Evolutionary conservation across 2,888 invertebrate species (phyloP).

Genomic region (Agelastica alni): DNA sequence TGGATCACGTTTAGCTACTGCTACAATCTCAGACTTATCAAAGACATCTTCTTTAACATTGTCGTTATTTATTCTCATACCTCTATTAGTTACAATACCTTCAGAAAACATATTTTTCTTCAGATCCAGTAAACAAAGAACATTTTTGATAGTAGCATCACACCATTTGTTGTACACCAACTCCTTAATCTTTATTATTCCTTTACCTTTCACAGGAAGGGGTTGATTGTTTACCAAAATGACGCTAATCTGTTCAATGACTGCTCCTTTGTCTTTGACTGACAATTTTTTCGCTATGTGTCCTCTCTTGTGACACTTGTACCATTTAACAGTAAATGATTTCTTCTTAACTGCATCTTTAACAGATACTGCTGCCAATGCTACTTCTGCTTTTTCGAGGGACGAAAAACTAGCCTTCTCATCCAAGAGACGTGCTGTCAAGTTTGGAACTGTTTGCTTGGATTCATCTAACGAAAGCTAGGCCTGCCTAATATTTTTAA

Average conservation of each 20-base stretch:
- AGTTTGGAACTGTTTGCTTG: conserved; percentile 35
- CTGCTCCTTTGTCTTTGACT: too few species aligned
- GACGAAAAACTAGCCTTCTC: conserved; percentile 31
- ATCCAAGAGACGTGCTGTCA: conserved; percentile 33
- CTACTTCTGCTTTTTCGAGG: conserved; percentile 26
- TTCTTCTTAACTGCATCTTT: too few species aligned
- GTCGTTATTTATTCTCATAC: background rate
- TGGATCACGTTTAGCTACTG: too few species aligned
- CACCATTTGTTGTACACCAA: background rate
- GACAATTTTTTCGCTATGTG: too few species aligned
- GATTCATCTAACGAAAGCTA: conserved; percentile 34
- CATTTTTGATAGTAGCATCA: background rate
- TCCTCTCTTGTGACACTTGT: too few species aligned
- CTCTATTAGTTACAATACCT: background rate
- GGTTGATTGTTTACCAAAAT: background rate
- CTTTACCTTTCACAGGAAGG: background rate
- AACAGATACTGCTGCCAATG: too few species aligned
- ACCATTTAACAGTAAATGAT: too few species aligned
- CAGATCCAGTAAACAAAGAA: background rate
- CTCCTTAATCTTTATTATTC: background rate
- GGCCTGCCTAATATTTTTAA: conserved; percentile 34
- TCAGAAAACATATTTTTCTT: background rate
- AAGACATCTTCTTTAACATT: background rate
- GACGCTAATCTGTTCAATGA: too few species aligned
- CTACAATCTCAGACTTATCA: too few species aligned